Evolutionary conservation across 1,140 invertebrate species (phyloP).

Genomic region (Subanguina moxae): DNA sequence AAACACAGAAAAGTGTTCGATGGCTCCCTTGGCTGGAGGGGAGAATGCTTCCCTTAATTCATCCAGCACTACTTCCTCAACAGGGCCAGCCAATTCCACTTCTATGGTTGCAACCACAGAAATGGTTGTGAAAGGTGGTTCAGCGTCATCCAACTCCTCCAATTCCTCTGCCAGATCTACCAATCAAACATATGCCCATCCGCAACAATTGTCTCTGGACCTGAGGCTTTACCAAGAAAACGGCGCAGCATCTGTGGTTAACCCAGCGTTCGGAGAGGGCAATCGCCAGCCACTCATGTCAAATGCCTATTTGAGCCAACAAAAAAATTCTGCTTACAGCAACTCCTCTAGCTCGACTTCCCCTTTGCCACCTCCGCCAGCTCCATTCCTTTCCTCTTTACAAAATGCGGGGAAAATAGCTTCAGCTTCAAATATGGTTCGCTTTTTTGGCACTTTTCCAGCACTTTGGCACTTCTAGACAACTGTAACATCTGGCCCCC

Average conservation of each 20-base stretch:
- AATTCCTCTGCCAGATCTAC: background rate
- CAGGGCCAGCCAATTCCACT: background rate
- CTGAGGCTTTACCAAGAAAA: background rate
- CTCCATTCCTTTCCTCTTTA: slow-evolving; percentile 1
- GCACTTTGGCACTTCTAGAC: too few relatives aligned
- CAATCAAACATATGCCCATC: background rate
- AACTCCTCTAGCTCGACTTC: slow-evolving; percentile 14
- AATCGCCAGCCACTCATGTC: background rate
- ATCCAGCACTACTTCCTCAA: background rate
- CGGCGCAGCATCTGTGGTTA: background rate
- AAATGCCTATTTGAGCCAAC: background rate
- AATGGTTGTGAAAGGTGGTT: background rate
- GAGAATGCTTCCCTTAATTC: slow-evolving; percentile 8
- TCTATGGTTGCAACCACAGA: background rate
- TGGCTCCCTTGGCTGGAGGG: slow-evolving; percentile 3
- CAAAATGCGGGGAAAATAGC: too few relatives aligned
- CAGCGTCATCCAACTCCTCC: background rate
- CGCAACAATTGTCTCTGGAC: slow-evolving; percentile 5
- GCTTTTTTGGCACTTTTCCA: too few relatives aligned
- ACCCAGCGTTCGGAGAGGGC: background rate
- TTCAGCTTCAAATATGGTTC: too few relatives aligned
- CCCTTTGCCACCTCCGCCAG: slow-evolving; percentile 14
- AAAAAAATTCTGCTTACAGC: background rate
- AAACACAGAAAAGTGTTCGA: background rate
- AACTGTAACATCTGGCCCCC: too few relatives aligned